phyloP scores from a whole-genome alignment of 2,888 invertebrate species.

The Plebejus melissa region DNA sequence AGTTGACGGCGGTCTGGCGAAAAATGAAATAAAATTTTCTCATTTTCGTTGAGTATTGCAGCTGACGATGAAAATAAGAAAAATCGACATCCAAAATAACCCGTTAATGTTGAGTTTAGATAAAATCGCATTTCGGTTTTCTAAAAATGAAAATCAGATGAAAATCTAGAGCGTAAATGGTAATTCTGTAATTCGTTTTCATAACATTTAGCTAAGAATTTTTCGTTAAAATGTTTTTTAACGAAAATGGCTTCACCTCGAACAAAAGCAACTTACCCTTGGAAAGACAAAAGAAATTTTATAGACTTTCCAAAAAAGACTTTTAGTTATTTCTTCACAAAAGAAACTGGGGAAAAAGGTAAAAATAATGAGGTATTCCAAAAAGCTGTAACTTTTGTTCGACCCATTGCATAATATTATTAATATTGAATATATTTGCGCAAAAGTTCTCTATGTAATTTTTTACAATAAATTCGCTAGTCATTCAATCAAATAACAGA shows the following conservation, averaged over 20 bases:
- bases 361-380: not conserved
- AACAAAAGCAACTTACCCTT: conserved; percentile 5
- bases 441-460: not conserved
- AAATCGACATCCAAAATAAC: conserved; percentile 14
- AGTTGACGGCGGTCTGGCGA: conserved; percentile 3
- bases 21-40: conserved; percentile 25
- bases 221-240: conserved; percentile 8
- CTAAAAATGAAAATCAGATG: not conserved
- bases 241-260: not conserved
- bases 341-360: not conserved
- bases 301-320: conserved; percentile 5
- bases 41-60: conserved; percentile 20
- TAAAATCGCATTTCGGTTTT: not conserved
- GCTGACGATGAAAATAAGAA: conserved; percentile 17
- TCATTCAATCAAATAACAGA: too few species aligned
- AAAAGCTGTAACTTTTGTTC: not conserved
- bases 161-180: not conserved
- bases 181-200: not conserved
- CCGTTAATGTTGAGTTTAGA: not conserved
- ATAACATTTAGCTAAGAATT: not conserved
- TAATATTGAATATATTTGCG: not conserved
- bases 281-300: conserved; percentile 12
- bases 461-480: too few species aligned
- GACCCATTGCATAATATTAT: not conserved
- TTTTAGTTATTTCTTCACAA: not conserved